phyloP scores from a whole-genome alignment of 2,113 vertebrate genomes.

The Panthera tigris region DNA sequence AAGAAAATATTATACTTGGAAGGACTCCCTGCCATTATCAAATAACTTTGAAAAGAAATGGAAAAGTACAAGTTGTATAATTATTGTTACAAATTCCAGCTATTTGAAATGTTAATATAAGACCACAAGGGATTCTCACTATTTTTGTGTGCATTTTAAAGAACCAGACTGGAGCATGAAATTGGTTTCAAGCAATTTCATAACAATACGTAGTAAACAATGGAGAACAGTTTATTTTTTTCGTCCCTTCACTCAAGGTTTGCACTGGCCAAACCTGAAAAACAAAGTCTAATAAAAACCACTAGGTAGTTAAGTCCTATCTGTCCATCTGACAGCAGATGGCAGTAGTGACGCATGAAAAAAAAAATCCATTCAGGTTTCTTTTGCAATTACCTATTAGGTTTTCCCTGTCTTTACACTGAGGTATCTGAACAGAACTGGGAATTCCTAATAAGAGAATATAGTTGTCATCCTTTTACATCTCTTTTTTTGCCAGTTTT shows the following conservation, averaged over 20 bases:
- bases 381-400: not conserved
- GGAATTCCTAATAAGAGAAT: not conserved
- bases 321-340: conserved; percentile 31
- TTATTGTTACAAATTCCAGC: not conserved
- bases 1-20: conserved; percentile 61
- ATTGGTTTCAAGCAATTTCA: not conserved
- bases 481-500: not conserved
- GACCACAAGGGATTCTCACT: not conserved
- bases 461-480: not conserved
- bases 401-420: not conserved
- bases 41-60: conserved; percentile 49
- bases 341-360: conserved; percentile 65
- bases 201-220: not conserved
- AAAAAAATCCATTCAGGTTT: not conserved
- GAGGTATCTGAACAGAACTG: not conserved
- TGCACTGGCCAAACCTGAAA: not conserved
- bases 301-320: not conserved
- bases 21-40: conserved; percentile 58
- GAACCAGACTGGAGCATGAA: not conserved
- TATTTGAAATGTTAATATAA: conserved; percentile 46
- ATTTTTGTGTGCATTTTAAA: conserved; percentile 10
- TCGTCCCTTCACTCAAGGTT: not conserved
- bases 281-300: not conserved
- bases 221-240: not conserved
- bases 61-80: conserved; percentile 16